Conservation (phyloP, 2,888 invertebrate genomes). For the Xylocampa areola region DNA sequence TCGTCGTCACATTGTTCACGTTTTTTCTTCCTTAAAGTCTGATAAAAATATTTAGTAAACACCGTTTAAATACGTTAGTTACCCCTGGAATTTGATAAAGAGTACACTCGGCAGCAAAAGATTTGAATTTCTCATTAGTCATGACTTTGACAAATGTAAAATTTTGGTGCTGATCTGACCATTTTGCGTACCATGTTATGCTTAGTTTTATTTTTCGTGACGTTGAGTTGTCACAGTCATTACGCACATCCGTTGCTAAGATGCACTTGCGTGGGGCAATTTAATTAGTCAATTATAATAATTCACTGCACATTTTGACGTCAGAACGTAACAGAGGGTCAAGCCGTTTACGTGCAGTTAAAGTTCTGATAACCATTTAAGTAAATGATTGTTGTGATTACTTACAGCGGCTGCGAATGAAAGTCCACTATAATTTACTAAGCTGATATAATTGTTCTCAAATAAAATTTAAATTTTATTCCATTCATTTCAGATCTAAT, state of each 20-base stretch:
- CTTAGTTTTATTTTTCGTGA: constrained; percentile 62
- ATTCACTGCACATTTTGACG: constrained; percentile 64
- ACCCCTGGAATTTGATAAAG: constrained; percentile 25
- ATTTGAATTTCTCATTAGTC: constrained; percentile 27
- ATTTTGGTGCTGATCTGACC: constrained; percentile 26
- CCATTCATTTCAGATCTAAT: neutral
- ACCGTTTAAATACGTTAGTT: constrained; percentile 23
- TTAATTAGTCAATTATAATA: constrained; percentile 80
- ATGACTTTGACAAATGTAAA: constrained; percentile 48
- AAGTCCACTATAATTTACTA: neutral
- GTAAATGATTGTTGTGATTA: constrained; percentile 17
- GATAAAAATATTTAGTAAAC: constrained; percentile 41
- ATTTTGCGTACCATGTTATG: constrained; percentile 39
- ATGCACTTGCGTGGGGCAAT: constrained; percentile 80
- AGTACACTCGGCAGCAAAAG: constrained; percentile 12
- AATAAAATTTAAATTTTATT: neutral
- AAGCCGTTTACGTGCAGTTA: constrained; percentile 59
- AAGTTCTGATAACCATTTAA: constrained; percentile 1
- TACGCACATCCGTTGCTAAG: constrained; percentile 83
- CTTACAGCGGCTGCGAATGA: constrained; percentile 2
- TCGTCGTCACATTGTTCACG: constrained; percentile 34
- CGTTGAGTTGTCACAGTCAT: constrained; percentile 70
- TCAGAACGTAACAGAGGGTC: constrained; percentile 62
- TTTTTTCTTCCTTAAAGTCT: constrained; percentile 18
- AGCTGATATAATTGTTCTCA: neutral